Evolutionary conservation across 2,113 vertebrate species (phyloP).

Genomic region (Cebidichthys violaceus): DNA sequence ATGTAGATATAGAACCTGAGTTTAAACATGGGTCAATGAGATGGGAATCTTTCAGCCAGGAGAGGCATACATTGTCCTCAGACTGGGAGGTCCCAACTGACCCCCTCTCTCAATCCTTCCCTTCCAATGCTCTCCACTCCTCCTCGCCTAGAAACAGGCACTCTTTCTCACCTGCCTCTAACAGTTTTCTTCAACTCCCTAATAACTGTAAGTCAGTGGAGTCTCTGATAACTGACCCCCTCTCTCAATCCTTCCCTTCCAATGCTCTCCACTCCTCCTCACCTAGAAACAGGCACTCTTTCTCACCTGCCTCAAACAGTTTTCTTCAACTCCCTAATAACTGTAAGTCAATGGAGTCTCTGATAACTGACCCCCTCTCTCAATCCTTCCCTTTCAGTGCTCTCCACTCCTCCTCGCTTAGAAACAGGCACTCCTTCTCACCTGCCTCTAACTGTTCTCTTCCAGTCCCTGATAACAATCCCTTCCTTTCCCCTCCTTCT

Average conservation of each 20-base stretch:
- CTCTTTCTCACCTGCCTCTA: conserved; percentile 24
- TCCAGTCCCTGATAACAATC: background rate
- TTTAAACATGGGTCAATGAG: rapidly evolving
- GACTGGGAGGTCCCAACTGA: background rate
- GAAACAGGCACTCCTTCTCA: conserved; percentile 29
- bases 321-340: too few species aligned
- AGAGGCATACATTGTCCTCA: background rate
- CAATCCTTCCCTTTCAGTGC: conserved; percentile 41
- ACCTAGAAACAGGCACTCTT: background rate
- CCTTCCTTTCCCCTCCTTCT: background rate
- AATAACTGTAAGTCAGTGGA: too few species aligned
- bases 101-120: conserved; percentile 55
- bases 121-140: background rate
- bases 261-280: background rate
- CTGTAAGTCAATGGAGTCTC: too few species aligned
- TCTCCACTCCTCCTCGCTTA: background rate
- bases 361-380: conserved; percentile 25
- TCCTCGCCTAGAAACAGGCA: background rate
- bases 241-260: conserved; percentile 59
- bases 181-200: conserved; percentile 15
- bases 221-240: background rate
- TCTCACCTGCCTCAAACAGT: conserved; percentile 4
- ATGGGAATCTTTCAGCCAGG: conserved; percentile 14
- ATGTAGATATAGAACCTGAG: conserved; percentile 57
- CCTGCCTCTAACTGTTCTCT: background rate